These are phyloP conservation scores for Otus sunia DNA, from an alignment of 2,113 vertebrate species.

Conservation along the genomic window DNA sequence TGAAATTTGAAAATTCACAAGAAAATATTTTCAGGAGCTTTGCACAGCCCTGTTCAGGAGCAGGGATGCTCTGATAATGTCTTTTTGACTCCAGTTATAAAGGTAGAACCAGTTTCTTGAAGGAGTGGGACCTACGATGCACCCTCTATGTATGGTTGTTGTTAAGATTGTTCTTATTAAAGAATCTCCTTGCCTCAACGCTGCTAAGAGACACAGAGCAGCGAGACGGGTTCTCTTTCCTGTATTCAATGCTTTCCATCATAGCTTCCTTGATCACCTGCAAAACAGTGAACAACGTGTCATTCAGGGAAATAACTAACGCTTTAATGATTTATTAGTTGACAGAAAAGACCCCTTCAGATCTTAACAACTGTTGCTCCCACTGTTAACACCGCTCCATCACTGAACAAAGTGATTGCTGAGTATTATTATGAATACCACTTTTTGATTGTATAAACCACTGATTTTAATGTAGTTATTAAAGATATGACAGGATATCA, in stretches of 20 bases:
- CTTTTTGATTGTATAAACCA: not conserved
- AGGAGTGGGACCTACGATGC: not conserved
- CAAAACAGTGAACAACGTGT: not conserved
- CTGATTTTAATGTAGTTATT: not conserved
- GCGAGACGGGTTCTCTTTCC: slow-evolving; percentile 84
- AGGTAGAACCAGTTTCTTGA: not conserved
- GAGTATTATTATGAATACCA: not conserved
- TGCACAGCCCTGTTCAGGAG: not conserved
- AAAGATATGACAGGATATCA: not conserved
- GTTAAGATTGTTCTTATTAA: slow-evolving; percentile 75
- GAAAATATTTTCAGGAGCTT: not conserved
- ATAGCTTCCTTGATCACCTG: slow-evolving; percentile 92
- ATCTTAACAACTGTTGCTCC: not conserved
- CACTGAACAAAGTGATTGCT: not conserved
- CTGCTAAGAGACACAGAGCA: slow-evolving; percentile 82
- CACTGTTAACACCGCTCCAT: not conserved
- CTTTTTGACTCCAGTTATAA: slow-evolving; percentile 2
- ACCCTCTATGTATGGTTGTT: slow-evolving; percentile 61
- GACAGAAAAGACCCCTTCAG: not conserved
- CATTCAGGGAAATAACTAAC: not conserved
- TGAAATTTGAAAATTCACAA: not conserved
- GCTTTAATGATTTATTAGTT: accelerated
- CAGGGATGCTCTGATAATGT: not conserved
- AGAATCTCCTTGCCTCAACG: slow-evolving; percentile 83
- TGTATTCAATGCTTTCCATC: slow-evolving; percentile 84